phyloP scores from a whole-genome alignment of 2,888 invertebrate species.

The Apamea sordens region DNA sequence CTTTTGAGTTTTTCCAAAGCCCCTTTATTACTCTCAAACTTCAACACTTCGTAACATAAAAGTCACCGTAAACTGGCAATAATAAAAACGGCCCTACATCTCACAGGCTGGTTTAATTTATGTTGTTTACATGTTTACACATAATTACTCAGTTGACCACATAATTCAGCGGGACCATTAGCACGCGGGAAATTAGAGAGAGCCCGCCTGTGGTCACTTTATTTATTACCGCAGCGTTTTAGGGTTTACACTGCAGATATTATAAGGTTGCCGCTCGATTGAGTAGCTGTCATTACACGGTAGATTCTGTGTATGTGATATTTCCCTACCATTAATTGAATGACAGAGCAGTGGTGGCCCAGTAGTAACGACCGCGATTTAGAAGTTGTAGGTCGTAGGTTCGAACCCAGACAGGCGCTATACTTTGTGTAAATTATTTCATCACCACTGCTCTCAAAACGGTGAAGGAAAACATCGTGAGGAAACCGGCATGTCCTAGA shows the following conservation, averaged over 20 bases:
- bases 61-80: constrained; percentile 19
- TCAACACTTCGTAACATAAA: constrained; percentile 21
- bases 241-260: constrained; percentile 37
- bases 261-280: constrained; percentile 12
- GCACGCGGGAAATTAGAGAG: constrained; percentile 35
- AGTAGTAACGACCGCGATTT: too few relatives aligned
- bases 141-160: constrained; percentile 59
- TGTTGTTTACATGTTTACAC: constrained; percentile 60
- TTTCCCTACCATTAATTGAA: background rate
- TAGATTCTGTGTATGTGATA: background rate
- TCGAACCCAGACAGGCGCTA: too few relatives aligned
- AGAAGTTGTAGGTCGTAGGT: too few relatives aligned
- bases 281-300: background rate
- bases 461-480: background rate
- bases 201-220: constrained; percentile 44
- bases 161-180: constrained; percentile 62
- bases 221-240: constrained; percentile 52
- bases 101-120: constrained; percentile 43
- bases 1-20: background rate
- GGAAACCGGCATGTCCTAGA: too few relatives aligned
- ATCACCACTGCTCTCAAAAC: too few relatives aligned
- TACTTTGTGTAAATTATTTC: too few relatives aligned
- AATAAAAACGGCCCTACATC: constrained; percentile 46
- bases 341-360: too few relatives aligned
- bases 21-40: background rate